A percentile compares a stretch with the other conserved stretches of the same genome.
Evolutionary conservation across 2,888 invertebrate genomes (phyloP).

Genomic region (Lepidochrysops patricia): DNA sequence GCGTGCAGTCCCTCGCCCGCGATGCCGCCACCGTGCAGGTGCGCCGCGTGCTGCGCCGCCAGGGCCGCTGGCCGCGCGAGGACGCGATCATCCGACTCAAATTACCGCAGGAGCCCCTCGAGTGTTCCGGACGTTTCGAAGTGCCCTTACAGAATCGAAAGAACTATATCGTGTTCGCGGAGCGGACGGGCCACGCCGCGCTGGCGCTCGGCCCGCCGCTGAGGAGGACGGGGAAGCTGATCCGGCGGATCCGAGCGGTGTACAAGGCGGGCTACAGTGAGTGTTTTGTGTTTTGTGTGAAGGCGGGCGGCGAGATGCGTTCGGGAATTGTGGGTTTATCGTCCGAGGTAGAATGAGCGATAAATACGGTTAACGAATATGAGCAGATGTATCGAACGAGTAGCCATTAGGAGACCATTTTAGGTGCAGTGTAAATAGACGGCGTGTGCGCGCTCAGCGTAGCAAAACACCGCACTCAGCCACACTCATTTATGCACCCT

Average conservation of each 20-base stretch:
- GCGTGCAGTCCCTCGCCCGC: conserved; percentile 56
- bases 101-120: conserved; percentile 41
- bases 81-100: conserved; percentile 52
- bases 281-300: conserved; percentile 47
- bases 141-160: conserved; percentile 58
- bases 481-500: conserved; percentile 68
- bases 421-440: conserved; percentile 62
- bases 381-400: conserved; percentile 64
- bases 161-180: conserved; percentile 70
- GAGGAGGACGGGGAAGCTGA: conserved; percentile 55
- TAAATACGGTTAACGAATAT: conserved; percentile 56
- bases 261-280: conserved; percentile 70
- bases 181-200: conserved; percentile 58
- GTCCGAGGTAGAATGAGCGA: conserved; percentile 27
- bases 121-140: conserved; percentile 64
- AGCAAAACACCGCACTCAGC: conserved; percentile 45
- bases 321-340: too few relatives aligned
- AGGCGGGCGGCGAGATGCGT: conserved; percentile 27
- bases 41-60: conserved; percentile 53
- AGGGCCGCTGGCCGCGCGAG: conserved; percentile 62
- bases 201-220: conserved; percentile 66
- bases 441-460: conserved; percentile 43
- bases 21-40: conserved; percentile 65
- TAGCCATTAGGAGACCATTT: conserved; percentile 70
- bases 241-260: conserved; percentile 64